phyloP scores from a whole-genome alignment of 53 echinoderm and acorn worm genomes.

The Echinarachnius parma region DNA sequence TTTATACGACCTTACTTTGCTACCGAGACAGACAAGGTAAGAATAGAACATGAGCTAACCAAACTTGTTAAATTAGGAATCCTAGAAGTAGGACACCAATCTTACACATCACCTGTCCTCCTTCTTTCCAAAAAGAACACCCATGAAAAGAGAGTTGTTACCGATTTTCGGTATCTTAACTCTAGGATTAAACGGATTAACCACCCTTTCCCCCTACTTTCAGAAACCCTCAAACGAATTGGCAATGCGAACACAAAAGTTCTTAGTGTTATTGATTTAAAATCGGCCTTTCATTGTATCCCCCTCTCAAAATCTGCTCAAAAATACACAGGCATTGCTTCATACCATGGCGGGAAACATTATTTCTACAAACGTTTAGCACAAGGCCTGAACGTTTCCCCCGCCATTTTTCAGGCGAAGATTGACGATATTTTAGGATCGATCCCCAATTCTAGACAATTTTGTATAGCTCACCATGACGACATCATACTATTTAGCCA shows the following conservation, averaged over 20 bases:
- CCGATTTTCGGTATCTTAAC: slow-evolving; percentile 55
- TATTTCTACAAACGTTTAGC: too few species aligned
- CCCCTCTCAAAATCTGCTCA: slow-evolving; percentile 40
- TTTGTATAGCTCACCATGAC: too few species aligned
- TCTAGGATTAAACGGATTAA: slow-evolving; percentile 32
- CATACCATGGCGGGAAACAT: too few species aligned
- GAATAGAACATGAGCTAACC: slow-evolving; percentile 30
- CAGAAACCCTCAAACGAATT: slow-evolving; percentile 45
- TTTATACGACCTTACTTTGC: slow-evolving; percentile 50
- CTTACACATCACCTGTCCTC: slow-evolving; percentile 57
- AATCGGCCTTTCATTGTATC: slow-evolving; percentile 47
- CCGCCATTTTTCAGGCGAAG: too few species aligned
- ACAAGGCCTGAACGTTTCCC: too few species aligned
- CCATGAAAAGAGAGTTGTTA: slow-evolving; percentile 50
- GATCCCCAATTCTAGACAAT: too few species aligned
- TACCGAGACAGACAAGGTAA: slow-evolving; percentile 31
- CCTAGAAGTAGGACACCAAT: slow-evolving; percentile 44
- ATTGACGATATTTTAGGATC: too few species aligned
- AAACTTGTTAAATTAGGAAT: slow-evolving; percentile 56
- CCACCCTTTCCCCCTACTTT: slow-evolving; percentile 46
- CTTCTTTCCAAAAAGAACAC: slow-evolving; percentile 46
- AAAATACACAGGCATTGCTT: slow-evolving; percentile 51
- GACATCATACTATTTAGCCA: too few species aligned
- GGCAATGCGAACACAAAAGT: slow-evolving; percentile 48
- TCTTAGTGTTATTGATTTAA: slow-evolving; percentile 47